These are phyloP conservation scores for Cenopis cana DNA, from an alignment of 2,888 invertebrate species.

Conservation along the genomic window DNA sequence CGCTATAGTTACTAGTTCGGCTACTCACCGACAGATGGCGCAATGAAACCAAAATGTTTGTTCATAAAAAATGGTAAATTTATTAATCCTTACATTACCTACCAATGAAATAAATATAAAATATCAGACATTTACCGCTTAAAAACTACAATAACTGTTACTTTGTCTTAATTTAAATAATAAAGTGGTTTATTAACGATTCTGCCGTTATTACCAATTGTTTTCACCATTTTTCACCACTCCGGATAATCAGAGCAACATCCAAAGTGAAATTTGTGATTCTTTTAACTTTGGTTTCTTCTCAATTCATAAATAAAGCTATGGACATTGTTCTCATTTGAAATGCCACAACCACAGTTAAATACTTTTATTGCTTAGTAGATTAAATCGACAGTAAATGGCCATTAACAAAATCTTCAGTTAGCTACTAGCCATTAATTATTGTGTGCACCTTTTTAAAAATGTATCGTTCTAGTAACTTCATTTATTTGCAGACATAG, in stretches of 20 bases:
- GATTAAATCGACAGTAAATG: no score
- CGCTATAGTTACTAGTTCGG: conserved; percentile 27
- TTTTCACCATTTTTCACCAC: no score
- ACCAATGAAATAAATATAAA: conserved; percentile 26
- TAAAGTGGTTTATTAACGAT: background rate
- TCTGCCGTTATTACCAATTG: no score
- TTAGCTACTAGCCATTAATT: no score
- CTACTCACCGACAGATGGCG: conserved; percentile 54
- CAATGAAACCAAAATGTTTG: conserved; percentile 29
- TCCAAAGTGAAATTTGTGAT: background rate
- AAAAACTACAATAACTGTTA: conserved; percentile 11
- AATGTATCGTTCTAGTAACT: no score
- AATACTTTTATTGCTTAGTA: no score
- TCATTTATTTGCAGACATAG: no score
- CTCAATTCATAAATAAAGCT: conserved; percentile 2
- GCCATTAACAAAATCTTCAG: no score
- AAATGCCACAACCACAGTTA: background rate
- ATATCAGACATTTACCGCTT: conserved; percentile 24
- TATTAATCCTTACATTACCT: conserved; percentile 10
- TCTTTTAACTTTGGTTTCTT: conserved; percentile 16
- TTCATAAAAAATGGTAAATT: conserved; percentile 15
- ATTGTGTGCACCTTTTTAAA: no score
- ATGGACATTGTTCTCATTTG: background rate
- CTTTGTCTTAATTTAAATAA: conserved; percentile 4
- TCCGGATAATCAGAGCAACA: background rate